Base-by-base conservation (phyloP, 2,113 vertebrate species). In the Malurus elegans region DNA sequence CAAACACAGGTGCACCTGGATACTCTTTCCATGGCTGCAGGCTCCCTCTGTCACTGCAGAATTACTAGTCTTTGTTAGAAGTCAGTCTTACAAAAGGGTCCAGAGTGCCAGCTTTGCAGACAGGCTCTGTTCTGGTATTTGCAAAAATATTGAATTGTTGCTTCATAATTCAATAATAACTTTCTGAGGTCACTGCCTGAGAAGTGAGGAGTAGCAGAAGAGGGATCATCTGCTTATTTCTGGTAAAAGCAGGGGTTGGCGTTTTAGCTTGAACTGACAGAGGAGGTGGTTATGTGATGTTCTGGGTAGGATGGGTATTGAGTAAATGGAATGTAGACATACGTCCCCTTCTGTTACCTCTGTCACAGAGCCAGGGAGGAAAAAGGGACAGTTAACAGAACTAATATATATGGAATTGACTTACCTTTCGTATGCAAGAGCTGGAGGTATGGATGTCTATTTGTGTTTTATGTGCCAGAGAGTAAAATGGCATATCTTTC, bases 71-170 rank as follows among this genome's bases (percentile, higher is more conserved):
- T 34, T 92, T 34, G 29, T 54, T 78, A 83, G 71, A 88, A 80
- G 54, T 11, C 6, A 5, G 23, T 47, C 14, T 21, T 70, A 54
- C 17, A 66, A 38, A 66, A 70, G 61, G 32, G 34, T 79, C 4
- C 21, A 53, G 44, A 72, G 48, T 79, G 93, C 48, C 26, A 18
- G 44, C 20, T 21, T 81, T 78, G 54, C 28, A 84, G 58, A 61
- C 54, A 67, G 61, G 34, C 44, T 85, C 62, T 79, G 21, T 60
- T 87, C 66, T 75, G 15, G 18, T 79, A 48, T 91, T 81, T 93
- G 53, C 31, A 82, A 76, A 64, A 69, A 36, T 85, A 75, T 12
- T 67, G 61, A 93, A 53, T 90, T 90, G 40, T 60, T 91, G 20
- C 48, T 87, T 67, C 45, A 28, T 61, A 86, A 73, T 88, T 88